Percentiles rank a stretch among this genome's conserved stretches.
These are phyloP conservation scores for Drosophila ohnishii DNA, from an alignment of 1,140 invertebrate genomes.

Conservation along the genomic window DNA sequence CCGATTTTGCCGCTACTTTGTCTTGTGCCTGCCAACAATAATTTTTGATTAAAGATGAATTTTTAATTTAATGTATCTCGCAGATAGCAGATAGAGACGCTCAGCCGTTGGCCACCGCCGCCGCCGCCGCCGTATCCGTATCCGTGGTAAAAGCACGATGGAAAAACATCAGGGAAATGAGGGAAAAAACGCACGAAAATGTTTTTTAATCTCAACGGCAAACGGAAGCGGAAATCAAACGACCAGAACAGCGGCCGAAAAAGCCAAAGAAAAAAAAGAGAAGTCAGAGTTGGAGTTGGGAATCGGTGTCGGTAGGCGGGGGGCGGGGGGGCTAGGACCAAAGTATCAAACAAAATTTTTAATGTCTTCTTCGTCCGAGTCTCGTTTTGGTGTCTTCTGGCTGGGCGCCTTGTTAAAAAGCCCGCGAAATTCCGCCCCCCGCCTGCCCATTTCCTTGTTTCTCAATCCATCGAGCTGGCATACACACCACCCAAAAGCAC, in stretches of 20 bases:
- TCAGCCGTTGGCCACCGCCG: conserved; percentile 45
- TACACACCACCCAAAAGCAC: conserved; percentile 10
- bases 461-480: not conserved
- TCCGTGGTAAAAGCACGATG: conserved; percentile 32
- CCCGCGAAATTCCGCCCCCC: conserved; percentile 63
- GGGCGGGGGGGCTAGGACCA: conserved; percentile 22
- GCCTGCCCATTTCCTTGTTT: not conserved
- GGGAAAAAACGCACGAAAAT: conserved; percentile 78
- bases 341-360: conserved; percentile 83
- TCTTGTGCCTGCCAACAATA: conserved; percentile 80
- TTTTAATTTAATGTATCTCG: conserved; percentile 83
- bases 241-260: conserved; percentile 78
- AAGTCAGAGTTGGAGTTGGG: not conserved
- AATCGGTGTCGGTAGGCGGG: not conserved
- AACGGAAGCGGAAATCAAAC: conserved; percentile 83
- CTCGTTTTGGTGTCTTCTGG: conserved; percentile 57
- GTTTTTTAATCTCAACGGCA: conserved; percentile 83
- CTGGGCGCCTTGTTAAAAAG: conserved; percentile 76
- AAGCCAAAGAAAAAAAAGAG: conserved; percentile 31
- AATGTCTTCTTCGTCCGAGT: conserved; percentile 77
- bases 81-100: conserved; percentile 79
- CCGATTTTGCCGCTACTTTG: conserved; percentile 45
- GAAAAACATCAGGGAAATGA: conserved; percentile 71
- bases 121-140: conserved; percentile 30
- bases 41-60: conserved; percentile 83